Base-by-base conservation (phyloP, 2,888 invertebrate species). In the Epinotia bilunana region DNA sequence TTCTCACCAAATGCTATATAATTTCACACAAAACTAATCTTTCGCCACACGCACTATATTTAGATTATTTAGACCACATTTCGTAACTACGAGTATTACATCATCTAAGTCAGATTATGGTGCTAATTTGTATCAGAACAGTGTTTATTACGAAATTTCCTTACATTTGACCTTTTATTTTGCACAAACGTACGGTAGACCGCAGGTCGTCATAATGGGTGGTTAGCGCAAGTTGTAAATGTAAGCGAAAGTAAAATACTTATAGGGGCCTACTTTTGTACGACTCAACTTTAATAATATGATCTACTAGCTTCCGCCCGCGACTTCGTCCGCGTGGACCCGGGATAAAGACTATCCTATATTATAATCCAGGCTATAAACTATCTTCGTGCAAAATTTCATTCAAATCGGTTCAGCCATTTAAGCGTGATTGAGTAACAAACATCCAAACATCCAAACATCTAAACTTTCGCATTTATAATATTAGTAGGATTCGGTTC, bases 111-210 rank as follows among this genome's bases (percentile, higher is more conserved):
- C 70, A 70, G 53, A 53, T 18, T 71, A 53, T 71, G 74, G 74
- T 70, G n/a, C 20, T 70, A 39, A 62, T 63, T 74, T 53, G 16
- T 60, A 71, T 60, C 65, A 74, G 64, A 74, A 65, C 23, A 33
- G 67, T 55, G 43, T 65, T 64, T 60, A 60, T 74, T 65, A 65
- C 70, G 53, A 61, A 69, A 61, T 74, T 75, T 67, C 71, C 60
- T 57, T 67, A 33, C 74, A 64, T 55, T 61, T 62, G 72, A 75
- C 71, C 75, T 75, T 75, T 75, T 71, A 53, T 70, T 70, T 53
- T 43, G 64, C 62, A 55, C 61, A 72, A 65, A 71, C 60, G 53
- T 64, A 74, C 60, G 64, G 70, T 58, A 75, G 67, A 75, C 75
- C 75, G 67, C 75, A 75, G 58, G 53, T 55, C 70, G 70, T 65